Percentiles rank a stretch among this genome's conserved stretches.
phyloP scores from a whole-genome alignment of 1,140 invertebrate species.

The Drosophila sproati region DNA sequence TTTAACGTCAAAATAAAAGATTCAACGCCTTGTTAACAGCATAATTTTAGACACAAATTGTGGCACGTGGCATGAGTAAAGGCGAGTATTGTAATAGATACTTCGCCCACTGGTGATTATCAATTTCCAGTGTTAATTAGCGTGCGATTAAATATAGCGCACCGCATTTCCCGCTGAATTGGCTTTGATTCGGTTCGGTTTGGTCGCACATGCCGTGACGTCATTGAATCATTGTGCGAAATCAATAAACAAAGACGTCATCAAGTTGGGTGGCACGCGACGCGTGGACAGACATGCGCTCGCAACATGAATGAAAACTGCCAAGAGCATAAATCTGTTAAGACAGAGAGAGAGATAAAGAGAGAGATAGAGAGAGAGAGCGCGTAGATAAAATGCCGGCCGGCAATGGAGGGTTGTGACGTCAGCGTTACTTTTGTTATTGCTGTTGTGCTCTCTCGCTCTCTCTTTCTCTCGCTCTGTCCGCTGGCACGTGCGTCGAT shows the following conservation, averaged over 20 bases:
- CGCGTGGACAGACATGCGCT: slow-evolving; percentile 36
- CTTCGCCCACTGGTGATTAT: slow-evolving; percentile 36
- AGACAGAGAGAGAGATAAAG: neutral
- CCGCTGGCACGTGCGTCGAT: slow-evolving; percentile 36
- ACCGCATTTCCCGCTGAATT: slow-evolving; percentile 29
- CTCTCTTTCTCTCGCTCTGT: slow-evolving; percentile 28
- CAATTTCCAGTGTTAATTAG: slow-evolving; percentile 66
- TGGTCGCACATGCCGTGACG: slow-evolving; percentile 58
- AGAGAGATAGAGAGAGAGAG: slow-evolving; percentile 21
- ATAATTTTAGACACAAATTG: neutral
- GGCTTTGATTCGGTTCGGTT: neutral
- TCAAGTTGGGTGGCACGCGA: slow-evolving; percentile 42
- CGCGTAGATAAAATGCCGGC: slow-evolving; percentile 55
- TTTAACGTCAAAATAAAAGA: too few species aligned
- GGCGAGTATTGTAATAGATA: neutral
- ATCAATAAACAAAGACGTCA: slow-evolving; percentile 81
- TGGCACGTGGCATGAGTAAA: neutral
- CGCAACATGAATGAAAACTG: slow-evolving; percentile 65
- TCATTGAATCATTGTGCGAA: slow-evolving; percentile 41
- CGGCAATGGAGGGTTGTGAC: slow-evolving; percentile 43
- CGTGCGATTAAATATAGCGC: slow-evolving; percentile 66
- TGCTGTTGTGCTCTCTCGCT: slow-evolving; percentile 13
- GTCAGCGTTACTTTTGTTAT: slow-evolving; percentile 3
- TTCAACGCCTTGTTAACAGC: neutral
- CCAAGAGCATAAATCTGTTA: slow-evolving; percentile 2